A percentile compares a stretch with the other conserved stretches of the same genome.
phyloP scores from a whole-genome alignment of 2,888 invertebrate species.

The Diaprepes abbreviatus region DNA sequence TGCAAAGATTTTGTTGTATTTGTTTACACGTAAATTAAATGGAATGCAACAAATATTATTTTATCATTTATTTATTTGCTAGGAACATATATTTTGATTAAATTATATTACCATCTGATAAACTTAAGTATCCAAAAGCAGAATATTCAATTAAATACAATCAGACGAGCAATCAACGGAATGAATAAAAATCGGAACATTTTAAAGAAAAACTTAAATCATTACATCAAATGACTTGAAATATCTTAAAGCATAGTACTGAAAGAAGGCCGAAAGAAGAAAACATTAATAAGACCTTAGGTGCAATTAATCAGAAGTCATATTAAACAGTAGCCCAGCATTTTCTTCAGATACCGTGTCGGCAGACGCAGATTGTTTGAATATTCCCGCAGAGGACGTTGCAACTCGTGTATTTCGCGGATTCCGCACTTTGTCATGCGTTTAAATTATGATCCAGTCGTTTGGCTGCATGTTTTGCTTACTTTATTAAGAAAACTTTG shows the following conservation, averaged over 20 bases:
- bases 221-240: conserved; percentile 47
- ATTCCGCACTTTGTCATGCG: conserved; percentile 49
- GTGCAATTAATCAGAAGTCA: conserved; percentile 62
- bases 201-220: conserved; percentile 34
- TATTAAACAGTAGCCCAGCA: conserved; percentile 61
- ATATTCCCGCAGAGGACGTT: conserved; percentile 44
- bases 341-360: conserved; percentile 48
- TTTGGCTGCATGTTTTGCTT: conserved; percentile 43
- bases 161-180: no score
- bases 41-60: no score
- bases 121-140: no score
- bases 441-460: conserved; percentile 44
- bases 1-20: no score
- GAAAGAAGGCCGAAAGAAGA: conserved; percentile 40
- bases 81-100: no score
- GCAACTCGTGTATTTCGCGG: conserved; percentile 46
- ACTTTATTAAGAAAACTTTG: conserved; percentile 47
- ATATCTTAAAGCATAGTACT: conserved; percentile 45
- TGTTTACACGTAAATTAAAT: no score
- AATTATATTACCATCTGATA: no score
- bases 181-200: conserved; percentile 2
- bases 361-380: conserved; percentile 49
- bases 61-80: no score
- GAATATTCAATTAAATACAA: no score
- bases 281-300: conserved; percentile 59